phyloP scores from a whole-genome alignment of 2,888 invertebrate species.

The Hypselothyrea guttata region DNA sequence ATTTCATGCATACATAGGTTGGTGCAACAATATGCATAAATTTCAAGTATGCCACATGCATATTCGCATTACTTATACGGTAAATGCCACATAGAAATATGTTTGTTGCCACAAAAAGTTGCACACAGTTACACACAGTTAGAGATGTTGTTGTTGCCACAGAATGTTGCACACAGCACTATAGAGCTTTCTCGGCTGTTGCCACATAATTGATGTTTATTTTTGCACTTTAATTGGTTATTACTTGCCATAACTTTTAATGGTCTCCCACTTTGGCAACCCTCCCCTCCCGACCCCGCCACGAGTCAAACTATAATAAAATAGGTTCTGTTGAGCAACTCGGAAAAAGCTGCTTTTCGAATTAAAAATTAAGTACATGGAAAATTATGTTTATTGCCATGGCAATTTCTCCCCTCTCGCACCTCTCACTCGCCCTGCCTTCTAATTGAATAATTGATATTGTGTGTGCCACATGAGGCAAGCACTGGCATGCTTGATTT shows the following conservation, averaged over 20 bases:
- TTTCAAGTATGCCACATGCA: slow-evolving; percentile 35
- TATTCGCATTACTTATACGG: slow-evolving; percentile 20
- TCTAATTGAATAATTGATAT: slow-evolving; percentile 50
- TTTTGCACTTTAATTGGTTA: slow-evolving; percentile 74
- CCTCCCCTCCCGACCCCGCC: not conserved
- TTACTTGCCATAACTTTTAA: slow-evolving; percentile 65
- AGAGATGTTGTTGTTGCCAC: too few species aligned
- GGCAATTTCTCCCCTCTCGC: not conserved
- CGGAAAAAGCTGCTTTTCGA: slow-evolving; percentile 33
- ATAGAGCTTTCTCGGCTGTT: not conserved
- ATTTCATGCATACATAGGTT: slow-evolving; percentile 23
- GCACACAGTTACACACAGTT: slow-evolving; percentile 3
- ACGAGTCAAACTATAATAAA: slow-evolving; percentile 7
- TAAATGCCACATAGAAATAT: slow-evolving; percentile 19
- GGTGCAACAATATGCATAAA: slow-evolving; percentile 61
- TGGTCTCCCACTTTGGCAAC: slow-evolving; percentile 13
- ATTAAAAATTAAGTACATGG: slow-evolving; percentile 40
- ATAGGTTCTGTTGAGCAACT: slow-evolving; percentile 17
- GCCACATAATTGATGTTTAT: slow-evolving; percentile 68
- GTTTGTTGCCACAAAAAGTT: slow-evolving; percentile 16
- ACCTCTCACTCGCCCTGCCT: not conserved
- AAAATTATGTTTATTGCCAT: slow-evolving; percentile 39
- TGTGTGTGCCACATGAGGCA: slow-evolving; percentile 32
- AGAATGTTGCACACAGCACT: not conserved
- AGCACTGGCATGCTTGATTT: slow-evolving; percentile 30